These are phyloP conservation scores for Gymnobelideus leadbeateri DNA, from an alignment of 2,113 vertebrate genomes.

Conservation along the genomic window DNA sequence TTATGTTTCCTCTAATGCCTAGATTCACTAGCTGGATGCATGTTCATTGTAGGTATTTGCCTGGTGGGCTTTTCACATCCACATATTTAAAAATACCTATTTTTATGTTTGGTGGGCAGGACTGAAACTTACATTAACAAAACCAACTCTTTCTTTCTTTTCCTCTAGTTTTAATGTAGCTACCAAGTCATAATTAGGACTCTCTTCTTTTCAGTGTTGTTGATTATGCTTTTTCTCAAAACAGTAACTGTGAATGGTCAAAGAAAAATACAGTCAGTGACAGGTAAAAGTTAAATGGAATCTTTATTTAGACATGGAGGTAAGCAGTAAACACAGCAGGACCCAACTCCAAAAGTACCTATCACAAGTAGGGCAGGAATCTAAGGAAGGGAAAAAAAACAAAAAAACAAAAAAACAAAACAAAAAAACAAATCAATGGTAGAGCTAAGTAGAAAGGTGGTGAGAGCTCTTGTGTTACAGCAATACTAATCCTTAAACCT, in stretches of 20 bases:
- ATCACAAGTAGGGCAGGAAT: not conserved
- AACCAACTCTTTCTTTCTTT: not conserved
- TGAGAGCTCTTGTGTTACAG: constrained; percentile 24
- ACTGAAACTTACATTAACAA: not conserved
- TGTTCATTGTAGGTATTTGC: not conserved
- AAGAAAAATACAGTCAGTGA: not conserved
- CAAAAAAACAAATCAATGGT: constrained; percentile 47
- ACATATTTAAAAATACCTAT: not conserved
- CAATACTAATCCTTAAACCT: not conserved
- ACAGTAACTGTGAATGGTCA: not conserved
- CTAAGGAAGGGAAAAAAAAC: not conserved
- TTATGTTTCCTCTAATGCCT: not conserved
- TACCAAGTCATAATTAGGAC: not conserved
- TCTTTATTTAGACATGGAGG: not conserved
- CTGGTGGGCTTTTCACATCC: not conserved
- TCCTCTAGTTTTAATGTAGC: not conserved
- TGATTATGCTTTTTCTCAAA: not conserved
- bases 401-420: constrained; percentile 43
- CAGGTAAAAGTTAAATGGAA: not conserved
- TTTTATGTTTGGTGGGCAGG: not conserved
- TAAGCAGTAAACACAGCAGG: constrained; percentile 24
- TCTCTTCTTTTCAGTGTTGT: not conserved
- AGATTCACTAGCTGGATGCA: not conserved
- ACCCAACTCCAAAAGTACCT: not conserved
- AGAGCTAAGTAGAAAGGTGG: constrained; percentile 44